phyloP scores from a whole-genome alignment of 1,140 invertebrate genomes.

The Oreohelix idahoensis region DNA sequence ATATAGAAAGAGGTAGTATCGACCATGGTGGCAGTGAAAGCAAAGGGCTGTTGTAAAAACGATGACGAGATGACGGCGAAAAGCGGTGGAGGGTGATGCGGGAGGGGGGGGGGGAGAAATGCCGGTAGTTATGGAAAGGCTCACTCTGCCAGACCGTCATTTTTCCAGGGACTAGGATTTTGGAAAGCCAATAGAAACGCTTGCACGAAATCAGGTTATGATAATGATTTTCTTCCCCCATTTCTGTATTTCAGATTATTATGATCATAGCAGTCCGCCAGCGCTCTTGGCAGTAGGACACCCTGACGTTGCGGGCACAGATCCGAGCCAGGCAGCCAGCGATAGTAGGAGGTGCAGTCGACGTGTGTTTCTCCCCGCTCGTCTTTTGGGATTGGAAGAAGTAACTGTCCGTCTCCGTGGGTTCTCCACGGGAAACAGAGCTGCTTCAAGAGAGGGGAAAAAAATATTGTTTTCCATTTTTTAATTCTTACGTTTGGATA shows the following conservation, averaged over 20 bases:
- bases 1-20: not conserved
- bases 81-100: not conserved
- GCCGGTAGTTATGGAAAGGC: not conserved
- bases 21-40: not conserved
- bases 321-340: not conserved
- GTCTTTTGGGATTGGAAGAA: conserved; percentile 9
- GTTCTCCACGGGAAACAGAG: not conserved
- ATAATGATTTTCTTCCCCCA: conserved; percentile 29
- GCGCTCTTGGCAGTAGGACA: not conserved
- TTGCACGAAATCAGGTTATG: conserved; percentile 28
- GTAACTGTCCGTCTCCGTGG: not conserved
- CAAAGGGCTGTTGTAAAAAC: not conserved
- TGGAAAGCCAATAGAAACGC: conserved; percentile 33
- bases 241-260: conserved; percentile 37
- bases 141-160: not conserved
- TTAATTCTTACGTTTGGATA: not conserved
- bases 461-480: not conserved
- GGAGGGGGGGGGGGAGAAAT: not conserved
- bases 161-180: not conserved
- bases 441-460: not conserved
- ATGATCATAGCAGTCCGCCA: not conserved
- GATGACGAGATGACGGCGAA: not conserved
- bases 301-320: conserved; percentile 1
- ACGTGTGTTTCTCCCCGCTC: not conserved
- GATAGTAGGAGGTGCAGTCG: not conserved